These are phyloP conservation scores for Mesocricetus auratus DNA, from an alignment of 2,113 vertebrate species.

Conservation along the genomic window DNA sequence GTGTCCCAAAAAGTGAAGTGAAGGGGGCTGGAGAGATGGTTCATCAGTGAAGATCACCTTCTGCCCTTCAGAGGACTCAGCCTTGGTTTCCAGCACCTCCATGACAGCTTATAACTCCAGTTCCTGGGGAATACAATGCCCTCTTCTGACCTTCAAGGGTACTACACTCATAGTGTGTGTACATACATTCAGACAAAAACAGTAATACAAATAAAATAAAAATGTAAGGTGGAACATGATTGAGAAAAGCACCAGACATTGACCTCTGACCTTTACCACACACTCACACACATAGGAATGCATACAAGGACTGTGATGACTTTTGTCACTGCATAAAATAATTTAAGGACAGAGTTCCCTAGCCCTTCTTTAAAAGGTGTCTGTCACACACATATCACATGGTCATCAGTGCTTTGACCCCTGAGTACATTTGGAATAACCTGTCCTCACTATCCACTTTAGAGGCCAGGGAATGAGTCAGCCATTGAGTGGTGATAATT, in stretches of 20 bases:
- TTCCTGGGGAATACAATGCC: neutral
- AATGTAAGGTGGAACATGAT: neutral
- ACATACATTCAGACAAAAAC: neutral
- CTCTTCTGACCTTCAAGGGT: neutral
- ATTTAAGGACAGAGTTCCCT: neutral
- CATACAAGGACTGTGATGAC: neutral
- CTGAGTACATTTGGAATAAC: neutral
- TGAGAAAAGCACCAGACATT: neutral
- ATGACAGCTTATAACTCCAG: neutral
- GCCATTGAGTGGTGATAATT: conserved; percentile 1
- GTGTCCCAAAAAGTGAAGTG: neutral
- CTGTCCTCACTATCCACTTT: neutral
- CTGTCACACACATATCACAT: neutral
- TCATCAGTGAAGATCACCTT: neutral
- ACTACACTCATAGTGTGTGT: neutral
- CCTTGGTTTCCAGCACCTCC: neutral
- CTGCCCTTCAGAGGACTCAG: neutral
- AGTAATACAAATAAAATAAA: neutral
- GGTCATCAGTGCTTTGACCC: neutral
- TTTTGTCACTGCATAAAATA: neutral
- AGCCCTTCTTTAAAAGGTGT: neutral
- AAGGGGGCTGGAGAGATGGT: neutral
- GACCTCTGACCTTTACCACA: neutral
- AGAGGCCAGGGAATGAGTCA: conserved; percentile 29
- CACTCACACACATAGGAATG: neutral